Conservation (phyloP, 2,113 vertebrate genomes). For the Mungos mungo region DNA sequence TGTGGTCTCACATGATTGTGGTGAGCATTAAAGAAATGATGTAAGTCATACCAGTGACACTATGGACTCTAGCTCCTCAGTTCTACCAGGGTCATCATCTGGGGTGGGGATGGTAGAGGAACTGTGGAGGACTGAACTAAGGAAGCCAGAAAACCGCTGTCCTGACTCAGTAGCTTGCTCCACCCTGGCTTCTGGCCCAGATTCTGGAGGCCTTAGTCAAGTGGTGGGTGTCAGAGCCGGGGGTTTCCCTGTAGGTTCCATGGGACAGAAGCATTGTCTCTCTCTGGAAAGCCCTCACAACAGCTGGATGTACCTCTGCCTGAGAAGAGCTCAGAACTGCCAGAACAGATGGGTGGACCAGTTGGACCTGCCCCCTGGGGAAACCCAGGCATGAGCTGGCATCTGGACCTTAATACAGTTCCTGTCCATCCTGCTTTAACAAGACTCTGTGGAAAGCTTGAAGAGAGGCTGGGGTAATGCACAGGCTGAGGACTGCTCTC, state of each 20-base stretch:
- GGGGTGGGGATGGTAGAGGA: not conserved
- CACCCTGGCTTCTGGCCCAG: slow-evolving; percentile 66
- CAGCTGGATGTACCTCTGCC: not conserved
- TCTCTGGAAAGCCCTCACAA: slow-evolving; percentile 35
- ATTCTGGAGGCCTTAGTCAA: slow-evolving; percentile 75
- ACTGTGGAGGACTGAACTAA: not conserved
- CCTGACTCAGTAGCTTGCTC: slow-evolving; percentile 65
- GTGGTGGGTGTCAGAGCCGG: slow-evolving; percentile 58
- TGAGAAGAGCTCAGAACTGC: not conserved
- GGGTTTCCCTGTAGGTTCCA: slow-evolving; percentile 66
- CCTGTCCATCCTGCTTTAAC: slow-evolving; percentile 5
- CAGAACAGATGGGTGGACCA: not conserved
- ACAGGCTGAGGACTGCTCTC: not conserved
- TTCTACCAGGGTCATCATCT: not conserved
- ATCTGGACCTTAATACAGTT: not conserved
- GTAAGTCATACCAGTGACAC: not conserved
- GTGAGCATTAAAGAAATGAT: slow-evolving; percentile 25
- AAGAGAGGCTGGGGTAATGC: not conserved
- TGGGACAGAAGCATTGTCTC: not conserved
- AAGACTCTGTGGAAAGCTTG: not conserved
- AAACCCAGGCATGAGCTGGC: slow-evolving; percentile 70
- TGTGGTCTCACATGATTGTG: not conserved
- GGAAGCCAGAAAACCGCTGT: slow-evolving; percentile 62
- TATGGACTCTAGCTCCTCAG: not conserved
- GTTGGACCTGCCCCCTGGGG: slow-evolving; percentile 8